Conservation (phyloP, 1,140 invertebrate species). For the Trigoniulus corallinus region DNA sequence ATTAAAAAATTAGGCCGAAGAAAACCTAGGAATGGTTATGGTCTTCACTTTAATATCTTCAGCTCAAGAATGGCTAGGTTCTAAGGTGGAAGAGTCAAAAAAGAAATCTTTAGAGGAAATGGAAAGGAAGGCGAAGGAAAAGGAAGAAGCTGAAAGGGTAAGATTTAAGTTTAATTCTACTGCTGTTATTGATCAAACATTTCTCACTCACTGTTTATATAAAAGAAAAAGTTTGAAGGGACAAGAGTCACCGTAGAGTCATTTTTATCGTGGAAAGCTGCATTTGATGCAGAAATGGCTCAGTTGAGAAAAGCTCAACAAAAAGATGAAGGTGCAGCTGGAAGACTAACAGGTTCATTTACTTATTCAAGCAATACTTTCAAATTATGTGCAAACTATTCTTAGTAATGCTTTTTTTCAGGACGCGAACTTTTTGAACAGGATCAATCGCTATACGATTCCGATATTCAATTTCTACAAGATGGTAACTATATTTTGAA, state of each 20-base stretch:
- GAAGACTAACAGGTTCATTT: constrained; percentile 26
- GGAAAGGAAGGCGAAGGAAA: constrained; percentile 46
- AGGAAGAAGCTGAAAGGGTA: constrained; percentile 75
- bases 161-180: constrained; percentile 17
- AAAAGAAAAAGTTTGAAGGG: constrained; percentile 82
- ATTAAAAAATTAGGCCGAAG: constrained; percentile 40
- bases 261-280: constrained; percentile 86
- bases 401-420: no score
- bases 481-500: constrained; percentile 43
- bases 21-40: constrained; percentile 94
- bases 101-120: constrained; percentile 45
- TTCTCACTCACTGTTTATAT: constrained; percentile 1
- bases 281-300: constrained; percentile 79
- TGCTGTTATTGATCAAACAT: background rate
- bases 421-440: constrained; percentile 82
- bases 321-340: constrained; percentile 29
- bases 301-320: constrained; percentile 49
- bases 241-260: constrained; percentile 87
- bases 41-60: constrained; percentile 86
- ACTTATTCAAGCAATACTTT: no score
- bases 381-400: no score
- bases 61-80: constrained; percentile 74
- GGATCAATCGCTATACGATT: constrained; percentile 81
- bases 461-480: constrained; percentile 86
- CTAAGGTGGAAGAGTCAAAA: constrained; percentile 58